phyloP scores from a whole-genome alignment of 2,888 invertebrate species.

The Liodrosophila aerea region DNA sequence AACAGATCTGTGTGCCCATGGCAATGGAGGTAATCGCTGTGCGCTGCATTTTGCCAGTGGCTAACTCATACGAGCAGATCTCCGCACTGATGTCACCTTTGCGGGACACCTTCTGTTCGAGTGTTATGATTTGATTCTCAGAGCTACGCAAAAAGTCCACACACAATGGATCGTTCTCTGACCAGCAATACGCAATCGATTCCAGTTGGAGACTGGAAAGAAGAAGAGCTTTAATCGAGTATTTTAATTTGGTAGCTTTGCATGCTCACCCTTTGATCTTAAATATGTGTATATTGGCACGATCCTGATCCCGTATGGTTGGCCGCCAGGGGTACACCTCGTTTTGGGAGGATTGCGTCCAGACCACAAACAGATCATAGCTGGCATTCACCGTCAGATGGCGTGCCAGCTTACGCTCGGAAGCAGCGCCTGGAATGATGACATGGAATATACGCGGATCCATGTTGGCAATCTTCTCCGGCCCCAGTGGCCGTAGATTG shows the following conservation, averaged over 20 bases:
- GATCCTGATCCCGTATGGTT: constrained; percentile 90
- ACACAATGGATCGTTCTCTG: constrained; percentile 94
- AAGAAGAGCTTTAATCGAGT: too few relatives aligned
- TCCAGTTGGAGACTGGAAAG: constrained; percentile 87
- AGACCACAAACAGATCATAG: constrained; percentile 86
- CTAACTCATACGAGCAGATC: constrained; percentile 86
- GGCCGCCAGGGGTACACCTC: constrained; percentile 98
- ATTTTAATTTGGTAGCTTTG: too few relatives aligned
- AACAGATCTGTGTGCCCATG: constrained; percentile 87
- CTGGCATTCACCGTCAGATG: constrained; percentile 81
- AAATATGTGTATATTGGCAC: constrained; percentile 94
- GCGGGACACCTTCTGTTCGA: constrained; percentile 91
- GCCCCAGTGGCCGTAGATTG: constrained; percentile 83
- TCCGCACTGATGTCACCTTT: constrained; percentile 89
- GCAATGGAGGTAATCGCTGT: constrained; percentile 87
- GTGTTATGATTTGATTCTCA: constrained; percentile 88
- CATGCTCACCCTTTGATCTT: constrained; percentile 87
- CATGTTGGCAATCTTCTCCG: constrained; percentile 86
- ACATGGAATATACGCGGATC: constrained; percentile 86
- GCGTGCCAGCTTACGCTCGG: constrained; percentile 79
- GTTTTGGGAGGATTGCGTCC: constrained; percentile 92
- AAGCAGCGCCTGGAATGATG: constrained; percentile 80
- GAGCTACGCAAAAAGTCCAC: constrained; percentile 89
- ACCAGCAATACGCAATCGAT: constrained; percentile 90
- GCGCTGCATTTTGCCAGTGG: constrained; percentile 85